Evolutionary conservation across 2,113 vertebrate genomes (phyloP), one percentile per base, ranked within the genome.

Genomic region (Pelecanus crispus): DNA sequence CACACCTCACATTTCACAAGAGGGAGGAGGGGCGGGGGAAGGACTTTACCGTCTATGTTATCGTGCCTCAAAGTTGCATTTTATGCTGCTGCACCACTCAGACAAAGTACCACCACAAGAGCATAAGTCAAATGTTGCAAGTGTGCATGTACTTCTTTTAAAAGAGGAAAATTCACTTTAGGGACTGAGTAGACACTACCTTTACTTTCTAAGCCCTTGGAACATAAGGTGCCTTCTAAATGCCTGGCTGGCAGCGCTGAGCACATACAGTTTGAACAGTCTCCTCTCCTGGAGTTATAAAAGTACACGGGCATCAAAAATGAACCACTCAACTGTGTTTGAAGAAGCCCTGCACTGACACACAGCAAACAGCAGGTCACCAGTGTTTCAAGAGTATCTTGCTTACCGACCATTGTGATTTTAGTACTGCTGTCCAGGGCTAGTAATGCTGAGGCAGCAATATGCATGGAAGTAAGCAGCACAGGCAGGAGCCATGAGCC

Each of bases 261-360:
- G 28, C 11, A 34, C 4, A 4, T 47, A 7, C 22, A 29, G 7
- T 52, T 40, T 47, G 49, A 81, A 45, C 3, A 1, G 17, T 66
- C 93, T 81, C 50, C 42, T 55, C 24, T 89, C 34, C 42, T 49
- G 31, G 20, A 72, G 52, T 56, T 38, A 52, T 1, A 92, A 73
- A 53, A 1, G 11, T 21, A 44, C 25, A 59, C 45, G 83, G 70
- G 17, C 58, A 81, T 61, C 13, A 86, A 55, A 87, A 88, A 50
- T 1, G 12, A 11, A 44, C 14, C 17, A 32, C 0, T 0, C 19
- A 68, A 45, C 66, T 56, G 56, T 18, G 11, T 45, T 56, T 7
- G 19, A 62, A 90, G 71, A 63, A 92, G 45, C 29, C 26, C 28
- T 16, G 67, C 45, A 20, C 71, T 56, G 81, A 45, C 42, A 68